Percentiles rank a stretch among this genome's conserved stretches.
Evolutionary conservation across 2,888 invertebrate species (phyloP).

Genomic region (Amphipyra tragopoginis): DNA sequence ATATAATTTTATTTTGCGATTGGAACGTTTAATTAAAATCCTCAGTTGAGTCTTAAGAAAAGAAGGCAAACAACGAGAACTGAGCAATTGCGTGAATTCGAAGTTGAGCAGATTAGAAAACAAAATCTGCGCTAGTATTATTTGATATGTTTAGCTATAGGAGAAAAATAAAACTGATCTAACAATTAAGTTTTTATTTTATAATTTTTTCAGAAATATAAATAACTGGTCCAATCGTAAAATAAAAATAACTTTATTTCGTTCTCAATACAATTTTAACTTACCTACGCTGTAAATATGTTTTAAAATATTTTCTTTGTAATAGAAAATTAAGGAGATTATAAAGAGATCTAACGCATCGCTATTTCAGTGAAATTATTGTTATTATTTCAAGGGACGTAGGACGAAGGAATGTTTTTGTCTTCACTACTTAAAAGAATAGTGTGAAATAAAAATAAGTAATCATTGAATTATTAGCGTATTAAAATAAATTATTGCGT

Average conservation of each 20-base stretch:
- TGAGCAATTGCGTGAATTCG: background rate
- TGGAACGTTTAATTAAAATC: constrained; percentile 25
- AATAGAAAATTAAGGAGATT: constrained; percentile 49
- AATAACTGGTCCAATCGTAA: constrained; percentile 48
- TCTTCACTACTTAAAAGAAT: constrained; percentile 86
- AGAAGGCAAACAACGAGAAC: background rate
- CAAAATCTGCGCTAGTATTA: constrained; percentile 37
- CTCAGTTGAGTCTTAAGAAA: background rate
- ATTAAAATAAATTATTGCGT: constrained; percentile 87
- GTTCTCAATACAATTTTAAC: constrained; percentile 36
- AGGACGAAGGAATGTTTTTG: constrained; percentile 72
- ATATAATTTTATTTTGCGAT: constrained; percentile 44
- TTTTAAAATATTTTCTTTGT: constrained; percentile 41
- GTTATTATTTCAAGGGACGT: constrained; percentile 60
- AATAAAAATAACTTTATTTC: constrained; percentile 41
- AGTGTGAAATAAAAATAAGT: constrained; percentile 79
- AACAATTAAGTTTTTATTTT: constrained; percentile 3
- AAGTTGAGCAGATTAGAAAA: constrained; percentile 1
- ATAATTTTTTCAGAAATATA: background rate
- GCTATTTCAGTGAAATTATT: constrained; percentile 56
- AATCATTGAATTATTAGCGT: constrained; percentile 87
- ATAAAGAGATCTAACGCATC: constrained; percentile 50
- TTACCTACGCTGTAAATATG: constrained; percentile 54
- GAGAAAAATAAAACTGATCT: constrained; percentile 20
- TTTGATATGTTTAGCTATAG: constrained; percentile 18